Percentiles rank a stretch among this genome's conserved stretches.
Evolutionary conservation across 2,797 vertebrate species (phyloP).

Genomic region (Nyctalus aviator): DNA sequence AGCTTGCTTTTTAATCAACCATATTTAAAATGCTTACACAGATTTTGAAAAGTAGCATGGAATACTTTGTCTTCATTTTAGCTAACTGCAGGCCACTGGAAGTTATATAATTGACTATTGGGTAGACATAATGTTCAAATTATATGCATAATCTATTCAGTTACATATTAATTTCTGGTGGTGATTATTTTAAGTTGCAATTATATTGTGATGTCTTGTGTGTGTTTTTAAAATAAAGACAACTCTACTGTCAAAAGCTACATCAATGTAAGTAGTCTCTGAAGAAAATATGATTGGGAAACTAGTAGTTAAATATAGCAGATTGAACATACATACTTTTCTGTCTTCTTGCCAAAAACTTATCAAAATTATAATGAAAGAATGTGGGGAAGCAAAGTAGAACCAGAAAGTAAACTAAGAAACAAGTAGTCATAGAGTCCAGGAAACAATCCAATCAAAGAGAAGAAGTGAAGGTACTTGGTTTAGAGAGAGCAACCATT

Average conservation of each 20-base stretch:
- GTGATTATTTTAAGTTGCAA: conserved; percentile 39
- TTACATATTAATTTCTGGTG: not conserved
- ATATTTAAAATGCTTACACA: not conserved
- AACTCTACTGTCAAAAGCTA: conserved; percentile 55
- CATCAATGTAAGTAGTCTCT: conserved; percentile 2
- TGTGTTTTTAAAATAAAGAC: not conserved
- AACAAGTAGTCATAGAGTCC: not conserved
- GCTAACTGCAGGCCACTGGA: not conserved
- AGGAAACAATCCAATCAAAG: conserved; percentile 28
- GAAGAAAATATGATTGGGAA: conserved; percentile 37
- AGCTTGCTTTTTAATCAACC: not conserved
- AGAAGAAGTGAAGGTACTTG: not conserved
- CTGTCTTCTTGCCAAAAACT: conserved; percentile 22
- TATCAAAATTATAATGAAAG: conserved; percentile 34
- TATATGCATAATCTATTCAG: not conserved
- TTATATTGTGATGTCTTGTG: not conserved
- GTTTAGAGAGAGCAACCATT: not conserved
- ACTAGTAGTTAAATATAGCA: not conserved
- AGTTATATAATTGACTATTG: not conserved
- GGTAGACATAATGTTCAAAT: not conserved
- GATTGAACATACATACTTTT: not conserved
- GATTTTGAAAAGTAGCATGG: not conserved
- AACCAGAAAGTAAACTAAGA: conserved; percentile 37
- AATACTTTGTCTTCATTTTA: conserved; percentile 40
- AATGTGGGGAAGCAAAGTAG: not conserved